Evolutionary conservation across 1,140 invertebrate genomes (phyloP), one percentile per base, ranked within the genome.

Genomic region (Anagrus nilaparvatae): DNA sequence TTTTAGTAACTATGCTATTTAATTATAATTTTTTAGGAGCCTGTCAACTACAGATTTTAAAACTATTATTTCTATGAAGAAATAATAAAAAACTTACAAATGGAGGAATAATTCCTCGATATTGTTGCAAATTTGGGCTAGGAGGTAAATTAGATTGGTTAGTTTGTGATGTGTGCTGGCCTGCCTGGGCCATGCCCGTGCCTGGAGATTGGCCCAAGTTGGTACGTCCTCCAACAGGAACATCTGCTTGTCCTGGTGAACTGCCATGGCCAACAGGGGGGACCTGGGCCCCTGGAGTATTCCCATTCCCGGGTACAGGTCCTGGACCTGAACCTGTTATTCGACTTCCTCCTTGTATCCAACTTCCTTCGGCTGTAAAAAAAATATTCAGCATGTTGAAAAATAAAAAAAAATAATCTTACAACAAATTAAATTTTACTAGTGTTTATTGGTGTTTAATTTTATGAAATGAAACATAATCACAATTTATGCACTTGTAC

Each of bases 281-380:
- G 73, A 55, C 74, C 73, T 68, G 74, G 71, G 55, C 69, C 69
- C 54, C 73, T 59, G 48, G 63, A 68, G 58, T 67, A 63, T 54
- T 67, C 59, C 63, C 63, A 67, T 38, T 59, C 54, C 74, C 69
- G 59, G 59, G 50, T 67, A 65, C 67, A 46, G 58, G 56, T 56
- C 70, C 55, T 50, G 66, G 52, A 61, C 68, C 65, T n/a, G n/a
- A n/a, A 62, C 71, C 54, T 46, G 62, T 44, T 57, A 66, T 70
- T 33, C 76, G 73, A 51, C 76, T 74, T 60, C 81, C 81, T 65
- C 77, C 77, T 67, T 77, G 79, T 61, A 79, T 81, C 83, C 83
- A 86, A 53, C 80, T 85, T 65, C 82, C 82, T 75, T 87, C 82
- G 50, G 77, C 77, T 79, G 40, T 3, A 55, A 50, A 46, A 51